A percentile compares a stretch with the other conserved stretches of the same genome.
Conservation (phyloP, 92 coral and sea anemone species). For the Heliopora coerulea region DNA sequence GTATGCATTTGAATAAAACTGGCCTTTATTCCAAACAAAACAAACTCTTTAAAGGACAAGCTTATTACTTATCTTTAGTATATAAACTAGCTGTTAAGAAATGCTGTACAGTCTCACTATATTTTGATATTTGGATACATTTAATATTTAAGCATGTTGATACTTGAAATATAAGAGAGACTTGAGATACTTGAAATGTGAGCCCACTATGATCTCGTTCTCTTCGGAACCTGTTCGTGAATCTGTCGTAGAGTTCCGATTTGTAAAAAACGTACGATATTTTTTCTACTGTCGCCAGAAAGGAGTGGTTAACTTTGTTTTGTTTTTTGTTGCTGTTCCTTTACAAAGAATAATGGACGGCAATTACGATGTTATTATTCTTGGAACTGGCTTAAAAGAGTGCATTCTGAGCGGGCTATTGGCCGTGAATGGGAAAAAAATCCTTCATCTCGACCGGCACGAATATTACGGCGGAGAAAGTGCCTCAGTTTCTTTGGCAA, state of each 20-base stretch:
- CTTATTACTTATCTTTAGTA: too few species aligned
- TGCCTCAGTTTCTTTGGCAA: slow-evolving; percentile 73
- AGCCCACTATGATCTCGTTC: too few species aligned
- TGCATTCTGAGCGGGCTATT: slow-evolving; percentile 86
- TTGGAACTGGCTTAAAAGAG: slow-evolving; percentile 97
- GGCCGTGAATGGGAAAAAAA: slow-evolving; percentile 77
- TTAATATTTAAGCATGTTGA: too few species aligned
- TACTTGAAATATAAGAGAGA: too few species aligned
- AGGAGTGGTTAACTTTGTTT: background rate
- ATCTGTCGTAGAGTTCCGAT: background rate
- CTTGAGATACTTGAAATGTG: too few species aligned
- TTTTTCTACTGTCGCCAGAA: background rate
- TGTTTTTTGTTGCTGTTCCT: slow-evolving; percentile 6
- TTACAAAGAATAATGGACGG: slow-evolving; percentile 55
- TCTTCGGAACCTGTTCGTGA: slow-evolving; percentile 1
- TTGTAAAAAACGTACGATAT: background rate
- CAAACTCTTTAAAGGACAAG: too few species aligned
- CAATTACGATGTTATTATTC: slow-evolving; percentile 82
- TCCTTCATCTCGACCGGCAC: slow-evolving; percentile 83
- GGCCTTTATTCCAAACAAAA: too few species aligned
- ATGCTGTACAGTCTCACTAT: too few species aligned
- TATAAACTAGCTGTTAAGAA: too few species aligned
- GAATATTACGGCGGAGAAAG: slow-evolving; percentile 88
- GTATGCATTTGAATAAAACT: too few species aligned
- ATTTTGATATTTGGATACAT: too few species aligned